A percentile compares a stretch with the other conserved stretches of the same genome.
Evolutionary conservation across 2,888 invertebrate species (phyloP).

Genomic region (Cosmia pyralina): DNA sequence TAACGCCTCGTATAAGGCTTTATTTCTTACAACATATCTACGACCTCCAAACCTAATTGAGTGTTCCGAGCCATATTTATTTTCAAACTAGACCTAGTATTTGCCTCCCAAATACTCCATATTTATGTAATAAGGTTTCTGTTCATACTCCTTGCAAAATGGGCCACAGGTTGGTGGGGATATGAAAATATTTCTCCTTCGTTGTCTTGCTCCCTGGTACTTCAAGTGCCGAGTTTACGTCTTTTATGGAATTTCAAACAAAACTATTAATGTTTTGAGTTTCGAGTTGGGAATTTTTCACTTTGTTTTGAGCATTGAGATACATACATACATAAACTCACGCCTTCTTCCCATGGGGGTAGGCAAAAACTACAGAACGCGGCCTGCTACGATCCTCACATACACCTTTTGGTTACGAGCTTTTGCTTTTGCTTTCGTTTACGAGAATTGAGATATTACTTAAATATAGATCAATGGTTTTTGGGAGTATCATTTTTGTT

Average conservation of each 20-base stretch:
- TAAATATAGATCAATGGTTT: neutral
- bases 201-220: constrained; percentile 46
- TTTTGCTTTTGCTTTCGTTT: no score
- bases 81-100: constrained; percentile 28
- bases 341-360: no score
- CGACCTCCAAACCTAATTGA: constrained; percentile 9
- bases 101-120: constrained; percentile 15
- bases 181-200: constrained; percentile 53
- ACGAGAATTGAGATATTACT: no score
- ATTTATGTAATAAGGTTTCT: constrained; percentile 23
- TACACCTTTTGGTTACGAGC: no score
- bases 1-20: neutral
- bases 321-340: neutral
- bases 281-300: constrained; percentile 37
- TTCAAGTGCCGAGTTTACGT: constrained; percentile 20
- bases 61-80: constrained; percentile 10
- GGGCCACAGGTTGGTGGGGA: constrained; percentile 23
- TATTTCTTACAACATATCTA: constrained; percentile 18
- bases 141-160: constrained; percentile 24
- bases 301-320: constrained; percentile 26
- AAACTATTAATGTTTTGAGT: constrained; percentile 48
- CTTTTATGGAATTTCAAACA: constrained; percentile 44
- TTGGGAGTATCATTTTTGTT: constrained; percentile 7
- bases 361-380: no score
- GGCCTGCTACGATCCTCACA: no score